A percentile compares a stretch with the other conserved stretches of the same genome.
Evolutionary conservation across 2,113 vertebrate genomes (phyloP).

Genomic region (Pelobates fuscus): DNA sequence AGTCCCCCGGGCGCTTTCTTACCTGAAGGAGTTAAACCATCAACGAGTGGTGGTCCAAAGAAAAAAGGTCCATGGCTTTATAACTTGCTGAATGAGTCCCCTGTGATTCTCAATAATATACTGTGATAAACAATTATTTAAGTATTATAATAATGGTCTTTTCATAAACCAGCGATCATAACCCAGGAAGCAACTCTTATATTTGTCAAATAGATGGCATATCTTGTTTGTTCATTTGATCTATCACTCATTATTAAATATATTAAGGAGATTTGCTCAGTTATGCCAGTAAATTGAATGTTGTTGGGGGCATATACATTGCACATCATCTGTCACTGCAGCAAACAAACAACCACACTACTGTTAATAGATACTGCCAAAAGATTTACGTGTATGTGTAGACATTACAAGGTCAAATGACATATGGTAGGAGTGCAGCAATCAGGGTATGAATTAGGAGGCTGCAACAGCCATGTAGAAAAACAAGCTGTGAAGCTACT

Average conservation of each 20-base stretch:
- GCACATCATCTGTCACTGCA: conserved; percentile 30
- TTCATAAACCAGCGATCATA: no score
- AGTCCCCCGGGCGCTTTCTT: no score
- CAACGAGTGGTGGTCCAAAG: no score
- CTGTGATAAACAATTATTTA: no score
- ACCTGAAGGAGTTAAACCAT: no score
- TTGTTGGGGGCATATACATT: neutral
- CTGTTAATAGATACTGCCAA: conserved; percentile 28
- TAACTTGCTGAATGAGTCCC: no score
- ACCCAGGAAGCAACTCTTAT: no score
- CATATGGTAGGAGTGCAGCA: conserved; percentile 16
- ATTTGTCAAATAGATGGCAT: no score
- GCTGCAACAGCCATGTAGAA: conserved; percentile 12
- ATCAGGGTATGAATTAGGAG: conserved; percentile 31
- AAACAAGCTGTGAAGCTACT: no score
- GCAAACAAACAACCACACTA: conserved; percentile 17
- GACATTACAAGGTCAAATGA: conserved; percentile 43
- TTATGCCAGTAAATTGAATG: conserved; percentile 21
- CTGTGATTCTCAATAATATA: no score
- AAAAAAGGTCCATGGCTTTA: no score
- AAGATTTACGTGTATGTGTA: conserved; percentile 29
- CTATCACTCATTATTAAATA: neutral
- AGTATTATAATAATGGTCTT: no score
- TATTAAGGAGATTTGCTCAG: conserved; percentile 7
- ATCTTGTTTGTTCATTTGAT: neutral